These are phyloP conservation scores for Clamator glandarius DNA, from an alignment of 2,797 vertebrate species.

Conservation along the genomic window DNA sequence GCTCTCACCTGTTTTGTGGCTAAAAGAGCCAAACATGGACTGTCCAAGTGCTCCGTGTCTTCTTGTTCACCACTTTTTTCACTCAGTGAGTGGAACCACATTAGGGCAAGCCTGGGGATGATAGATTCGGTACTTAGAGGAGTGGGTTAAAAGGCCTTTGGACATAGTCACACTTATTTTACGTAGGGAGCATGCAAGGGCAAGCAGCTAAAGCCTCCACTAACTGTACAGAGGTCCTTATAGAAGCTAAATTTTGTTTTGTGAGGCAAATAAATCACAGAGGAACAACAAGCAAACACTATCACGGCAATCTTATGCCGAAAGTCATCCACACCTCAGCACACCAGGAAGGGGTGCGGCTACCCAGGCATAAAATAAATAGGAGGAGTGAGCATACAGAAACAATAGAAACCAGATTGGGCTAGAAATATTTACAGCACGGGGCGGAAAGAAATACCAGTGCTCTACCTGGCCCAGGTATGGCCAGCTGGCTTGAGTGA, in stretches of 20 bases:
- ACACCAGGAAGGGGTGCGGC: neutral
- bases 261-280: neutral
- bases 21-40: neutral
- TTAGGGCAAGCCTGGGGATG: neutral
- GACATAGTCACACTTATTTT: neutral
- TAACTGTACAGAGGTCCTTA: neutral
- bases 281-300: neutral
- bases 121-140: neutral
- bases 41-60: neutral
- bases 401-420: neutral
- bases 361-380: neutral
- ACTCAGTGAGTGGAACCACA: neutral
- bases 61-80: neutral
- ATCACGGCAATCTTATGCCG: neutral
- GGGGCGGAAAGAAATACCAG: neutral
- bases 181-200: neutral
- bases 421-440: neutral
- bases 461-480: neutral
- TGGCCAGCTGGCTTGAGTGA: neutral
- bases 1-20: conserved; percentile 3
- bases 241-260: neutral
- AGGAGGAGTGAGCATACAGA: conserved; percentile 3
- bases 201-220: neutral
- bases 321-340: neutral
- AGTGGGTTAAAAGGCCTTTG: neutral